phyloP scores from a whole-genome alignment of 2,113 vertebrate species.

The Cygnus atratus region DNA sequence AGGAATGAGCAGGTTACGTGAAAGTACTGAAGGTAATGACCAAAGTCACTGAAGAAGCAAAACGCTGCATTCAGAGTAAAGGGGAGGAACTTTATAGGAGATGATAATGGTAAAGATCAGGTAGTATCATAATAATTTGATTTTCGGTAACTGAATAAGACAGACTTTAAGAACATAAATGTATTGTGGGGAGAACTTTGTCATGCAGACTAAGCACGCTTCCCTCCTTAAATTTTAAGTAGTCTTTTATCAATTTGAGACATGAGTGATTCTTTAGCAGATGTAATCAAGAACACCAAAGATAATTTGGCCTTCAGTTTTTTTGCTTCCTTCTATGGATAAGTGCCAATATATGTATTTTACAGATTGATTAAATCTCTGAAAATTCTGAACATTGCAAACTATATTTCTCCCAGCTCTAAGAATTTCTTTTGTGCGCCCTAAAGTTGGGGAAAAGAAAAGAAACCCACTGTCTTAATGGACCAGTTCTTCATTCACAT shows the following conservation, averaged over 20 bases:
- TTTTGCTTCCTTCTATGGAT: accelerated
- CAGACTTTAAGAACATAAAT: neutral
- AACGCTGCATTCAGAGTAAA: neutral
- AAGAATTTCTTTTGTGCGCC: neutral
- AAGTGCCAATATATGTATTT: neutral
- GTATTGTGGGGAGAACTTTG: neutral
- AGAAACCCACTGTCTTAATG: neutral
- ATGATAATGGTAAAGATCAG: neutral
- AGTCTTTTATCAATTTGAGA: neutral
- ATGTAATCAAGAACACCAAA: neutral
- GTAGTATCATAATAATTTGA: neutral
- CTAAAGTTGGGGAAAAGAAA: neutral
- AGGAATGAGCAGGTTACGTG: neutral
- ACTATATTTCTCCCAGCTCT: neutral
- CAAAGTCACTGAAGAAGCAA: neutral
- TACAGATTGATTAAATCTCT: neutral
- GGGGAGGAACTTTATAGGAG: neutral
- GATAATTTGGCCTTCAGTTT: neutral
- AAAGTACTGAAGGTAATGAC: neutral
- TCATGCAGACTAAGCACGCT: neutral
- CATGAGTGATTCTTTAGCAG: neutral
- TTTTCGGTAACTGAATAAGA: neutral
- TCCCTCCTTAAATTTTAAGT: neutral
- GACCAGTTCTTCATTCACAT: neutral
- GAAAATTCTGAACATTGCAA: neutral